Evolutionary conservation across 92 coral and sea anemone genomes (phyloP), one percentile per base, ranked within the genome.

Genomic region (Desmophyllum pertusum): DNA sequence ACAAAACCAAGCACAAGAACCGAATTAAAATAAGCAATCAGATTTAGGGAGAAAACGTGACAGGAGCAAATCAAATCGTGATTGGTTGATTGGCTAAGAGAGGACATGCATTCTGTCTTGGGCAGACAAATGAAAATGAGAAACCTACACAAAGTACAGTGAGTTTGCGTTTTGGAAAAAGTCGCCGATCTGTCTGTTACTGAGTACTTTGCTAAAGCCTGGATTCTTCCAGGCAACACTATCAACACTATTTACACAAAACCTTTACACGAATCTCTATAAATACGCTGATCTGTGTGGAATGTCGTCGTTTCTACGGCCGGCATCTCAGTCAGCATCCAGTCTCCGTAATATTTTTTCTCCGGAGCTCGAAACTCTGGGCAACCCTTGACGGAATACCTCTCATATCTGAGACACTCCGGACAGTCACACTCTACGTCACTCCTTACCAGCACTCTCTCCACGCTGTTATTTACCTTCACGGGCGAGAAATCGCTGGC

Each of bases 261-360:
- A 33, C 78, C 75, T 71, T 70, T 55, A 82, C 86, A 55, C 23
- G 86, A 23, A 82, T 82, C 78, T 41, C 86, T 42, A 82, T 82
- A 82, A 71, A 82, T 82, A 71, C 79, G 86, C 79, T 53, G 70
- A 53, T 82, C 79, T 55, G 69, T 40, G 29, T 55, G 72, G 18
- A 29, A 53, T 13, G 31, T 14, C 0, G 78, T 59, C n/a, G n/a
- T n/a, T n/a, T n/a, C n/a, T 42, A 52, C 48, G 1, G 53, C 37
- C 1, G 76, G 78, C 85, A 70, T 70, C 71, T 91, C 94, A 27
- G 75, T 81, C 35, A 89, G 70, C 98, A 94, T 92, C 98, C 98
- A 92, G 77, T 92, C 98, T 25, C 98, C 98, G 84, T 80, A 92
- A 78, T 94, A 94, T 73, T 94, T 92, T 75, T 94, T 94, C 68